Base-by-base conservation (phyloP, 92 coral and sea anemone genomes). In the Isaurus tuberculatus region DNA sequence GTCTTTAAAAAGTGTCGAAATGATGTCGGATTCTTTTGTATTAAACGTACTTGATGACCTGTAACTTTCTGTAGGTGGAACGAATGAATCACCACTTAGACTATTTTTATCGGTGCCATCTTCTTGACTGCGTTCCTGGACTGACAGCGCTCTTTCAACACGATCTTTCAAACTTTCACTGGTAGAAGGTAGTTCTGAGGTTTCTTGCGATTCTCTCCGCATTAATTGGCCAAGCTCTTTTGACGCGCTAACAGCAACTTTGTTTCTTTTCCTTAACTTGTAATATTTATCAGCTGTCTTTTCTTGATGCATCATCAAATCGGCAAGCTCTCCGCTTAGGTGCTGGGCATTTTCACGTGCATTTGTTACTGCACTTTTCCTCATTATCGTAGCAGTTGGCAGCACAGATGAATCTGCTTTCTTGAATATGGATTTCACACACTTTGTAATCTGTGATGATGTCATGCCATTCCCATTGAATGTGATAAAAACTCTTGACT, bases 331-430 rank as follows among this genome's bases (percentile, higher is more conserved):
- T 8, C 64, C 75, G 43, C 66, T 61, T 29, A 73, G 22, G 27
- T 84, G 65, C 1, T 55, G 49, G 34, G 70, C 72, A n/a, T 44
- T 16, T 42, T 84, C 37, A 42, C 80, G 74, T 14, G 71, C 48
- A 31, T 85, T 85, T 17, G 75, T 85, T 8, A 74, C 78, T 26
- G 88, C 88, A n/a, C 65, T 57, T 67, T 85, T 84, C 3, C 88
- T 72, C 43, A 84, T 73, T 19, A 70, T 40, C 17, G 88, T 84
- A 26, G 88, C 68, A 8, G 33, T 84, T 26, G 72, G 46, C 16
- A 49, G 79, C 22, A 55, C 65, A 6, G 32, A 1, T 28, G 72
- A 40, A 3, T 42, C 80, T 23, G 83, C 88, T 25, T 73, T 84
- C 58, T 73, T 84, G 75, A 84, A 84, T 15, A 84, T 40, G 0